Conservation (phyloP, 2,888 invertebrate species). For the Tinea pellionella region DNA sequence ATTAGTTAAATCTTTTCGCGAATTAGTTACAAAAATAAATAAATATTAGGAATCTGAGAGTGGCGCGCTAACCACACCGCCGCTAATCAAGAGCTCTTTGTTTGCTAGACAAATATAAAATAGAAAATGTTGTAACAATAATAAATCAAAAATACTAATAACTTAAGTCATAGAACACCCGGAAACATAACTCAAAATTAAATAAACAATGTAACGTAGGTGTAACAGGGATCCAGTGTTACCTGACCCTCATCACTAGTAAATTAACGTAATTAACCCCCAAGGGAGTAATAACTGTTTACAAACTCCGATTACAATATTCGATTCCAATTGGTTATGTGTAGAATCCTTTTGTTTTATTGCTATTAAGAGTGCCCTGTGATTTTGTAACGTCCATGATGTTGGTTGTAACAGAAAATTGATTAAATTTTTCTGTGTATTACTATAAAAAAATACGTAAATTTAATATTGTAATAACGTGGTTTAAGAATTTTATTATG, state of each 20-base stretch:
- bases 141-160: slow-evolving; percentile 1
- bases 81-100: too few species aligned
- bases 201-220: slow-evolving; percentile 1
- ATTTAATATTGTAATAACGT: too few species aligned
- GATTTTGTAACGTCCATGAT: too few species aligned
- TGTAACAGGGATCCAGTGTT: neutral
- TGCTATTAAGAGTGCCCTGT: neutral
- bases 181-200: neutral
- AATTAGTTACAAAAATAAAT: too few species aligned
- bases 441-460: too few species aligned
- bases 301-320: slow-evolving; percentile 24
- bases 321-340: neutral
- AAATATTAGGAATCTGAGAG: too few species aligned
- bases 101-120: neutral
- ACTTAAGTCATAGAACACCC: neutral
- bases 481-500: too few species aligned
- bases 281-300: slow-evolving; percentile 36
- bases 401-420: too few species aligned
- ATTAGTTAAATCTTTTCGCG: too few species aligned
- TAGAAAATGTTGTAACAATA: neutral
- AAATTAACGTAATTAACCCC: slow-evolving; percentile 36
- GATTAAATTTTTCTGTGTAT: too few species aligned
- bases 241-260: slow-evolving; percentile 16
- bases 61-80: too few species aligned
- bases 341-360: neutral